Percentiles rank a stretch among this genome's conserved stretches.
These are phyloP conservation scores for Mesodorylaimus sp. DNA, from an alignment of 2,888 invertebrate genomes.

Conservation along the genomic window DNA sequence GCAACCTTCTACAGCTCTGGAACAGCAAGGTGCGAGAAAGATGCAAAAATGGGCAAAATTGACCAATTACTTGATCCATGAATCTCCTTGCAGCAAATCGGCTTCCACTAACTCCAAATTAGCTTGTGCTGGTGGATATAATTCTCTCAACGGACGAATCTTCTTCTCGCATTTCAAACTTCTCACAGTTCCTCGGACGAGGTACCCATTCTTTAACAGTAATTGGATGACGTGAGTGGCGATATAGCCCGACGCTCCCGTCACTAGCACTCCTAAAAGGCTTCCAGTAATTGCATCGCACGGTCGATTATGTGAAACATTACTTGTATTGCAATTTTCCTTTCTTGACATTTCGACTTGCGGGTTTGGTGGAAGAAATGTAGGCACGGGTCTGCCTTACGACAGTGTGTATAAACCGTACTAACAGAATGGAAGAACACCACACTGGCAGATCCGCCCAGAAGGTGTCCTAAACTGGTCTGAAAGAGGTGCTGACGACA, in stretches of 20 bases:
- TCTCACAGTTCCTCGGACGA: slow-evolving; percentile 38
- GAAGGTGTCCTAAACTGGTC: too few relatives aligned
- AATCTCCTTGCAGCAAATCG: slow-evolving; percentile 28
- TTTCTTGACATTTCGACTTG: too few relatives aligned
- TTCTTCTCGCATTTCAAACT: slow-evolving; percentile 17
- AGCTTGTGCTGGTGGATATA: slow-evolving; percentile 30
- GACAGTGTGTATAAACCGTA: too few relatives aligned
- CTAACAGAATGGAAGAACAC: too few relatives aligned
- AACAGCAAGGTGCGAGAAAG: background rate
- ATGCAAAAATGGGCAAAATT: too few relatives aligned
- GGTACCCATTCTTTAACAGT: slow-evolving; percentile 35
- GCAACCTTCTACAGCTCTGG: slow-evolving; percentile 9
- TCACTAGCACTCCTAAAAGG: slow-evolving; percentile 38
- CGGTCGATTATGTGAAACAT: too few relatives aligned
- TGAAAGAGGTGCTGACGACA: too few relatives aligned
- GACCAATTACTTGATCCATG: slow-evolving; percentile 7
- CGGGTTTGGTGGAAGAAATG: too few relatives aligned
- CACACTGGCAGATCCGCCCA: too few relatives aligned
- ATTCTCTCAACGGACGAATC: slow-evolving; percentile 11
- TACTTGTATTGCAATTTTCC: too few relatives aligned
- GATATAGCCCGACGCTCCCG: slow-evolving; percentile 39
- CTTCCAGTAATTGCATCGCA: too few relatives aligned
- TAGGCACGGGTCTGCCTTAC: too few relatives aligned
- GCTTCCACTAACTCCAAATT: slow-evolving; percentile 37
- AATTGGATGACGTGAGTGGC: slow-evolving; percentile 37